Conservation (phyloP, 2,888 invertebrate species). For the Hybos culiciformis region DNA sequence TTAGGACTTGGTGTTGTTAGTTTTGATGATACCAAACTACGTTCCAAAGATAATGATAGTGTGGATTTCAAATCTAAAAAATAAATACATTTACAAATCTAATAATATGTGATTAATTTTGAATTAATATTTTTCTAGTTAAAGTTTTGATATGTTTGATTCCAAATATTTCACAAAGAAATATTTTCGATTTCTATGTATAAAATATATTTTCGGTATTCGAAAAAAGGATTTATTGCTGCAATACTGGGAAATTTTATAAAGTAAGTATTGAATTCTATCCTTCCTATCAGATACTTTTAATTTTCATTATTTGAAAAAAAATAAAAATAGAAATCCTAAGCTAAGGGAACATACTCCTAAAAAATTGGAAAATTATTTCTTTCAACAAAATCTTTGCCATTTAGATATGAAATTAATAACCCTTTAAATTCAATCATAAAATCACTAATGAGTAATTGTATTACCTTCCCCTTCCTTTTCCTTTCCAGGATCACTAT, state of each 20-base stretch:
- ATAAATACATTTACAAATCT: neutral
- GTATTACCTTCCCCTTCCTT: slow-evolving; percentile 24
- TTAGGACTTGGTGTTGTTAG: slow-evolving; percentile 17
- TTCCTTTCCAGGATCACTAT: slow-evolving; percentile 30
- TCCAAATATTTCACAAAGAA: neutral
- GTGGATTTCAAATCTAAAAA: slow-evolving; percentile 28
- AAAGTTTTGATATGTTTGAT: neutral
- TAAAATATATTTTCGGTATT: too few species aligned
- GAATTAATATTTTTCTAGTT: neutral
- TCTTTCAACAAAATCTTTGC: neutral
- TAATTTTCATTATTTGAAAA: too few species aligned
- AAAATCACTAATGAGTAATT: slow-evolving; percentile 1
- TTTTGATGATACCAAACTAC: slow-evolving; percentile 14
- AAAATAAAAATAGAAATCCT: too few species aligned
- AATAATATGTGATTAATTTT: neutral
- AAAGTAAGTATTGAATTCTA: too few species aligned
- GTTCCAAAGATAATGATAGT: slow-evolving; percentile 24
- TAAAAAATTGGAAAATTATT: neutral
- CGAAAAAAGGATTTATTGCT: too few species aligned
- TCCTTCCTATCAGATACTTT: too few species aligned
- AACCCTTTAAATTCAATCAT: slow-evolving; percentile 2
- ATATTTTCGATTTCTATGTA: neutral
- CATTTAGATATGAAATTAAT: neutral
- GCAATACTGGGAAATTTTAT: too few species aligned
- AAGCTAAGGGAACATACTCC: too few species aligned